Conservation (phyloP, 1,140 invertebrate genomes). For the Cotesia chilonis region DNA sequence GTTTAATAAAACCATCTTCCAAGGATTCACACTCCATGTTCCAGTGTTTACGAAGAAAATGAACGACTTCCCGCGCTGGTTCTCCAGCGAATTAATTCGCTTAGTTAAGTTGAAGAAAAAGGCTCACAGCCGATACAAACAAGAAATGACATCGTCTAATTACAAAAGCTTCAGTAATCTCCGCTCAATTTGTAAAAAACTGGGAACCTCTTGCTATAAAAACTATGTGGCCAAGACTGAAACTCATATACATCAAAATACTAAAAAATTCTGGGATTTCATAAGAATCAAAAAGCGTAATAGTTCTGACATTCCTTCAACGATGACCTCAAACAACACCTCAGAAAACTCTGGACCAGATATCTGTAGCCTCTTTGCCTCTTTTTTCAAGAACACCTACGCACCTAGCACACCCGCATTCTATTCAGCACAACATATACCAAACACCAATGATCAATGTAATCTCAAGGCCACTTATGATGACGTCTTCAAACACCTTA, state of each 20-base stretch:
- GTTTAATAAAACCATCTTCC: background rate
- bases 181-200: background rate
- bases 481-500: background rate
- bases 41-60: background rate
- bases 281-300: background rate
- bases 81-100: background rate
- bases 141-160: background rate
- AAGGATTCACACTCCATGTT: background rate
- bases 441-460: background rate
- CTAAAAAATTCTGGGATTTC: background rate
- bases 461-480: background rate
- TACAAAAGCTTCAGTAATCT: background rate
- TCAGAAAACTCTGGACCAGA: background rate
- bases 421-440: background rate
- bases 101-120: background rate
- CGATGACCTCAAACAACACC: background rate
- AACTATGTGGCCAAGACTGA: background rate
- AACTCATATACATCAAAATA: background rate
- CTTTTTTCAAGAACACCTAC: slow-evolving; percentile 11
- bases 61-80: background rate
- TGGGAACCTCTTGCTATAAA: background rate
- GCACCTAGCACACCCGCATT: no score
- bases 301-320: background rate
- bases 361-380: background rate
- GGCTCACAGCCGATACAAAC: background rate